Evolutionary conservation across 1,140 invertebrate genomes (phyloP).

Genomic region (Cotesia glomerata): DNA sequence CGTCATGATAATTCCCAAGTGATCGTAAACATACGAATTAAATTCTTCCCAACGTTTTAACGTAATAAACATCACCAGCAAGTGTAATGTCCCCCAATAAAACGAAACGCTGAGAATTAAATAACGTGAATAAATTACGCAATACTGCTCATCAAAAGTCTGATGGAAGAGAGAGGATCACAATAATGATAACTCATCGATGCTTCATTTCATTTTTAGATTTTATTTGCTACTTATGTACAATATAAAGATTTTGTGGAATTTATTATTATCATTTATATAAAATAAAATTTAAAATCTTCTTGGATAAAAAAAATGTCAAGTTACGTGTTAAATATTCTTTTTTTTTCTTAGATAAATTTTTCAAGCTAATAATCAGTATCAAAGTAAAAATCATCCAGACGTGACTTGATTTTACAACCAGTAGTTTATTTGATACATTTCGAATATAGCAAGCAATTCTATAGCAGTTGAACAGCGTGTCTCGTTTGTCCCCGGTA

Average conservation of each 20-base stretch:
- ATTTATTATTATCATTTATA: no score
- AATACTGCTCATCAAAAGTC: not conserved
- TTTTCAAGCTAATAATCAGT: no score
- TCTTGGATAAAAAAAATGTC: no score
- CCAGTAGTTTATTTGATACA: not conserved
- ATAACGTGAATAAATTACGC: slow-evolving; percentile 22
- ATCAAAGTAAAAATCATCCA: not conserved
- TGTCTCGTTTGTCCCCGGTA: not conserved
- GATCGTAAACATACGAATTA: slow-evolving; percentile 22
- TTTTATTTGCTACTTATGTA: no score
- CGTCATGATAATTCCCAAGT: not conserved
- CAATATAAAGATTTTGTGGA: no score
- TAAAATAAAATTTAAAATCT: no score
- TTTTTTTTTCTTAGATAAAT: not conserved
- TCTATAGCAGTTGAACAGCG: not conserved
- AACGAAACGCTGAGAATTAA: slow-evolving; percentile 16
- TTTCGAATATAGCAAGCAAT: no score
- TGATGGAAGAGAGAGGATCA: not conserved
- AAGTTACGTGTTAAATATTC: no score
- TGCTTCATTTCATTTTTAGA: no score
- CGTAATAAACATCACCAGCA: slow-evolving; percentile 13
- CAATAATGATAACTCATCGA: not conserved
- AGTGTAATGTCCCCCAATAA: slow-evolving; percentile 17
- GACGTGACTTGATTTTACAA: slow-evolving; percentile 3
- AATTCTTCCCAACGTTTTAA: slow-evolving; percentile 1